phyloP scores from a whole-genome alignment of 2,797 vertebrate genomes.

The Chloroceryle inda region DNA sequence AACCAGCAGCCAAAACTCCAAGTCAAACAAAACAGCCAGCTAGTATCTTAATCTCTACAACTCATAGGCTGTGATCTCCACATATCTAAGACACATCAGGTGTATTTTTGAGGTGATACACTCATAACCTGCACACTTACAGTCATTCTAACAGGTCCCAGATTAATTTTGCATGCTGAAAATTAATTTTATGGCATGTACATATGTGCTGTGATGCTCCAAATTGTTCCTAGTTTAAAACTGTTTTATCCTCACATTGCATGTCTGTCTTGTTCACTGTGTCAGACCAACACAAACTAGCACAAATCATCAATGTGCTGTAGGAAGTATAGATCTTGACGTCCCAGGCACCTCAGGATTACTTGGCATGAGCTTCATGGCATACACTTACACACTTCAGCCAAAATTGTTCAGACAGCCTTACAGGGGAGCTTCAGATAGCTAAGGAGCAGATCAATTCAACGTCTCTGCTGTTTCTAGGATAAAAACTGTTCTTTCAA shows the following conservation, averaged over 20 bases:
- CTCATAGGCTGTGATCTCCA: neutral
- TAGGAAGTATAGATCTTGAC: neutral
- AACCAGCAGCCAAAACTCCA: neutral
- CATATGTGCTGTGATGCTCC: neutral
- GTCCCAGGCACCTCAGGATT: neutral
- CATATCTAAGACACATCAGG: neutral
- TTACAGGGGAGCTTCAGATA: neutral
- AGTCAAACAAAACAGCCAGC: neutral
- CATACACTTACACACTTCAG: neutral
- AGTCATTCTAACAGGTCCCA: neutral
- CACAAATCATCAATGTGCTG: neutral
- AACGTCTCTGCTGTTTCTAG: neutral
- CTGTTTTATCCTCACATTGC: neutral
- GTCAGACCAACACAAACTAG: neutral
- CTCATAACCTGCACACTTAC: neutral
- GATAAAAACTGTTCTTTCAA: neutral
- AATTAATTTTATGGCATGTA: neutral
- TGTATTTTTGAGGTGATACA: neutral
- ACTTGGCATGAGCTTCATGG: neutral
- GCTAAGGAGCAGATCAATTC: neutral
- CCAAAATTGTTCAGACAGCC: conserved; percentile 1
- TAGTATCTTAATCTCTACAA: neutral
- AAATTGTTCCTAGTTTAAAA: neutral
- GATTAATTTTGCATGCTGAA: neutral
- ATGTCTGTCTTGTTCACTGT: neutral